phyloP scores from a whole-genome alignment of 2,797 vertebrate genomes.

The Cichlasoma orientale region DNA sequence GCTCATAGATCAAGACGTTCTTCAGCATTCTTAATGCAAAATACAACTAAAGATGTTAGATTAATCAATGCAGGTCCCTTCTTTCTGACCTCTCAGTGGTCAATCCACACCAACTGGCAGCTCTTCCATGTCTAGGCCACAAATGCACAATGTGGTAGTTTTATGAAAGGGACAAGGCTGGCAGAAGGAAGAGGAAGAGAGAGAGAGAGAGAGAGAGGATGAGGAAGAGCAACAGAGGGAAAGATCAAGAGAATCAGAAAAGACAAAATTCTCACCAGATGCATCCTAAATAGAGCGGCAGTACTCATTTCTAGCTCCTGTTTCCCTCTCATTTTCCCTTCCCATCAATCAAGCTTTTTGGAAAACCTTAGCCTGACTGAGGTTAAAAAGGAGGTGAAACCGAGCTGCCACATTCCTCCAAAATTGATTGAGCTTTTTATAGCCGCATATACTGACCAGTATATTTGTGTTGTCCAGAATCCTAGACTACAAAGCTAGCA shows the following conservation, averaged over 20 bases:
- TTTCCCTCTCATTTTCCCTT: constrained; percentile 49
- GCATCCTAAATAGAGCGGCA: constrained; percentile 43
- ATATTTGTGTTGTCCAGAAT: constrained; percentile 14
- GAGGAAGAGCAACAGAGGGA: neutral
- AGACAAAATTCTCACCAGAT: constrained; percentile 26
- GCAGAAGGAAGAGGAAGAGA: neutral
- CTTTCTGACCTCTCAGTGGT: constrained; percentile 7
- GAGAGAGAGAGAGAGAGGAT: neutral
- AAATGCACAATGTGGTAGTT: constrained; percentile 19
- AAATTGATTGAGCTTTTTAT: constrained; percentile 45
- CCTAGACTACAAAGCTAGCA: neutral
- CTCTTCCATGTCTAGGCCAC: constrained; percentile 17
- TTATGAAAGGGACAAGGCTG: constrained; percentile 5
- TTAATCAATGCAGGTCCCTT: neutral
- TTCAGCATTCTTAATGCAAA: constrained; percentile 5
- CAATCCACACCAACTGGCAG: constrained; percentile 7
- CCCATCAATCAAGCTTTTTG: constrained; percentile 38
- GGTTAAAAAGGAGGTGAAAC: constrained; percentile 15
- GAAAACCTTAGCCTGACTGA: constrained; percentile 25
- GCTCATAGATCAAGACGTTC: constrained; percentile 11
- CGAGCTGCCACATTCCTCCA: constrained; percentile 49
- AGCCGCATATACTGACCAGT: constrained; percentile 18
- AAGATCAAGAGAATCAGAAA: neutral
- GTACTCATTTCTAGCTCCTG: constrained; percentile 2
- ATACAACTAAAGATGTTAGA: neutral